A percentile compares a stretch with the other conserved stretches of the same genome.
Conservation (phyloP, 1,140 invertebrate genomes). For the Carposina sasakii region DNA sequence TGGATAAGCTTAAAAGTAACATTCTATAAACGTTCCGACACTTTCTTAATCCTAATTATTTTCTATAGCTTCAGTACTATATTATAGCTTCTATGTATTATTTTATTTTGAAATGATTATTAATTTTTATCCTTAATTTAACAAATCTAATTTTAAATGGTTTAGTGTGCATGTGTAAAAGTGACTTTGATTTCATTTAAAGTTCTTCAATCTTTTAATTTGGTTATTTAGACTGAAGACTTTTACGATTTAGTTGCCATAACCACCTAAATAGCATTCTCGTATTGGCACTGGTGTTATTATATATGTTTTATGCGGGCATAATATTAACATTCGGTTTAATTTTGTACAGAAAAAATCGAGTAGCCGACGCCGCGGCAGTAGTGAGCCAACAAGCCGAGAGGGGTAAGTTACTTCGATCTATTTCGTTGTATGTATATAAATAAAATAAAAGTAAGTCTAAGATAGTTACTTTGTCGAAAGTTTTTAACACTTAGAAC, state of each 20-base stretch:
- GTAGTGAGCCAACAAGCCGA: slow-evolving; percentile 57
- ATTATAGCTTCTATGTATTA: slow-evolving; percentile 48
- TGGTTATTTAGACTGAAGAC: too few species aligned
- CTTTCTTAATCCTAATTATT: slow-evolving; percentile 39
- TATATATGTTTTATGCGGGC: slow-evolving; percentile 17
- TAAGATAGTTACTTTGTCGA: too few species aligned
- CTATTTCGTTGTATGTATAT: not conserved
- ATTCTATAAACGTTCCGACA: slow-evolving; percentile 36
- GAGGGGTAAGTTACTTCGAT: slow-evolving; percentile 55
- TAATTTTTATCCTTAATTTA: slow-evolving; percentile 34
- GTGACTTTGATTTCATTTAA: slow-evolving; percentile 40
- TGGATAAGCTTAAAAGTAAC: slow-evolving; percentile 50
- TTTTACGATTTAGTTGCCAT: slow-evolving; percentile 57
- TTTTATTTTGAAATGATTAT: slow-evolving; percentile 30
- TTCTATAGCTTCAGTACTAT: slow-evolving; percentile 59
- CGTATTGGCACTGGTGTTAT: slow-evolving; percentile 68
- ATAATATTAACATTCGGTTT: slow-evolving; percentile 39
- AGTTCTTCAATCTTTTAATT: slow-evolving; percentile 41
- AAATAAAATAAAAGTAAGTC: too few species aligned
- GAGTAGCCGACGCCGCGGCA: slow-evolving; percentile 63
- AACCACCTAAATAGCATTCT: slow-evolving; percentile 63
- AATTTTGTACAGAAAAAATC: slow-evolving; percentile 72
- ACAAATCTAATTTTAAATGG: slow-evolving; percentile 42
- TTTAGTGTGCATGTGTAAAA: slow-evolving; percentile 60
- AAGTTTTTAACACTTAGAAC: too few species aligned